Evolutionary conservation across 1,140 invertebrate genomes (phyloP).

Genomic region (Mamestra configurata): DNA sequence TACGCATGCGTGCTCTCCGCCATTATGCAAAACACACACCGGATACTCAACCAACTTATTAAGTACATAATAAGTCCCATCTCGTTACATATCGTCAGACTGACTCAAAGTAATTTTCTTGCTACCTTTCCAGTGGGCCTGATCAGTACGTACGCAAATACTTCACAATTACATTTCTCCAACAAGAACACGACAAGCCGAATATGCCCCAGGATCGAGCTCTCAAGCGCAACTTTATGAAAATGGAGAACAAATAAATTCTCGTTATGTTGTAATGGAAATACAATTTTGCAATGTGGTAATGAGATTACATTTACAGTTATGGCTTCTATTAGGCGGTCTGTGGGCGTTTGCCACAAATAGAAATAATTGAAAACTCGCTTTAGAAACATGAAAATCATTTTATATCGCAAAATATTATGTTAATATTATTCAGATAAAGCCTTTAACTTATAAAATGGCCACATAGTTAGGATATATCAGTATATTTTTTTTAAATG

Average conservation of each 20-base stretch:
- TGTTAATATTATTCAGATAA: slow-evolving; percentile 31
- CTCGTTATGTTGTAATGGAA: slow-evolving; percentile 72
- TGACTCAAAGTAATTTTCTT: slow-evolving; percentile 36
- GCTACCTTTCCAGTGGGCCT: neutral
- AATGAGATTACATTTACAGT: slow-evolving; percentile 74
- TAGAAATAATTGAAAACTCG: slow-evolving; percentile 52
- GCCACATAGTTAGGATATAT: neutral
- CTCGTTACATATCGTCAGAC: slow-evolving; percentile 54
- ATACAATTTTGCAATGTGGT: slow-evolving; percentile 73
- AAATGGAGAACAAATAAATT: slow-evolving; percentile 79
- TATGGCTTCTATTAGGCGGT: slow-evolving; percentile 64
- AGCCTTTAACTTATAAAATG: slow-evolving; percentile 17
- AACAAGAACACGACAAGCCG: slow-evolving; percentile 60
- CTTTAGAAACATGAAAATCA: slow-evolving; percentile 30
- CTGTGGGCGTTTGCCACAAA: slow-evolving; percentile 59
- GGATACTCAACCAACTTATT: slow-evolving; percentile 65
- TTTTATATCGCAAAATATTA: slow-evolving; percentile 38
- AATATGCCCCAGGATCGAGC: slow-evolving; percentile 66
- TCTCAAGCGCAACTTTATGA: slow-evolving; percentile 70
- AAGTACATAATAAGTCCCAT: slow-evolving; percentile 64
- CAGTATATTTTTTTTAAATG: slow-evolving; percentile 9
- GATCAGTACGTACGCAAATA: slow-evolving; percentile 45
- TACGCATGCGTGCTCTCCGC: slow-evolving; percentile 56
- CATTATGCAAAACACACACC: slow-evolving; percentile 69
- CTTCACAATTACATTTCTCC: slow-evolving; percentile 66